Base-by-base conservation (phyloP, 2,113 vertebrate genomes). In the Guaruba guarouba region DNA sequence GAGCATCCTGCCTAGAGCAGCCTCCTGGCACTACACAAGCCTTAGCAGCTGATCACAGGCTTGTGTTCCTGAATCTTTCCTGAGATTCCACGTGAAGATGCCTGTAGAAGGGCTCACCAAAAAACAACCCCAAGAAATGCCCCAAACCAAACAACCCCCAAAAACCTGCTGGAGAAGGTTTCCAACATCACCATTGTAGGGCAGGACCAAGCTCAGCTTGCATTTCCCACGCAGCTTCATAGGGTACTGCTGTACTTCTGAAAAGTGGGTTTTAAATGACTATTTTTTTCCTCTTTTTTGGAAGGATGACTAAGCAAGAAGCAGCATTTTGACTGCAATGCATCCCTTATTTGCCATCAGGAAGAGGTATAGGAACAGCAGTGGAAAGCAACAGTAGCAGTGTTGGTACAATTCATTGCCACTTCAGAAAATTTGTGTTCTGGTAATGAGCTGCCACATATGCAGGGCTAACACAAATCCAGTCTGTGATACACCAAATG, bases 391-490 rank as follows among this genome's bases (percentile, higher is more conserved):
- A 70, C 71, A 81, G 75, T 46, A 69, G 73, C 75, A 59, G 51
- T 31, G 37, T 91, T 91, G 82, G 86, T 71, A 59, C 77, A 77
- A 74, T 74, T 84, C 84, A 46, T 49, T 17, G 31, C 71, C 94
- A 55, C 89, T 88, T 82, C 33, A 83, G 70, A 76, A 95, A 74
- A 91, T 84, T 71, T 39, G 63, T 64, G 46, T 82, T 12, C 84
- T 84, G 43, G 69, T 86, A 88, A 93, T 82, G 81, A 95, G 52
- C 82, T 54, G 27, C 69, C 88, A 61, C 88, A 86, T 86, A 86
- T 43, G 51, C 59, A 46, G 73, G 90, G 66, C 90, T 95, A 90
- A 94, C 84, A 75, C 76, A 80, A 91, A 92, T 85, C 44, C 92
- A 92, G 78, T 31, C 89, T 91, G 84, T 68, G 87, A 92, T 85